Evolutionary conservation across 1,140 invertebrate species (phyloP).

Genomic region (Drosophila kohkoa): DNA sequence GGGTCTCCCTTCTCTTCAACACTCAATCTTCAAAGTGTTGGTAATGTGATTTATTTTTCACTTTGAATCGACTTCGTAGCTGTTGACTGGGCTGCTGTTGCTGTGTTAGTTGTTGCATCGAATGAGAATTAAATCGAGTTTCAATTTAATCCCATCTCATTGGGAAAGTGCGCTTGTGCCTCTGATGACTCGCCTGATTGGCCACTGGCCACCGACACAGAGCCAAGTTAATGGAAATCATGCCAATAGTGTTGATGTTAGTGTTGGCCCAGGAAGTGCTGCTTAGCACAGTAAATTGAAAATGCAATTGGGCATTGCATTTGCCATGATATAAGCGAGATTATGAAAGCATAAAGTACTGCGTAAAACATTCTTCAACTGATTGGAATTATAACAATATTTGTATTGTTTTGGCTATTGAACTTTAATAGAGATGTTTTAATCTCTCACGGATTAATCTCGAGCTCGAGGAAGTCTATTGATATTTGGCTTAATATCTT

Average conservation of each 20-base stretch:
- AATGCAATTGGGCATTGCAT: constrained; percentile 30
- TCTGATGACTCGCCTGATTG: constrained; percentile 39
- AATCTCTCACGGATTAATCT: background rate
- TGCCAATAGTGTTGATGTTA: constrained; percentile 31
- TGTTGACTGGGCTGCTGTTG: constrained; percentile 21
- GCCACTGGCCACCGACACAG: constrained; percentile 11
- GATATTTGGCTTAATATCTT: background rate
- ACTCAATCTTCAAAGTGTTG: constrained; percentile 14
- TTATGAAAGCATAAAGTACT: constrained; percentile 26
- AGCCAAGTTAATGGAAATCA: constrained; percentile 38
- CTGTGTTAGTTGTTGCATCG: constrained; percentile 5
- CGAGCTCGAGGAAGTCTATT: background rate
- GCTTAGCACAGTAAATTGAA: constrained; percentile 45
- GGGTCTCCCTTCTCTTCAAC: constrained; percentile 10
- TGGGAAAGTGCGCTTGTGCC: constrained; percentile 21
- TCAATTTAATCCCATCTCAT: constrained; percentile 31
- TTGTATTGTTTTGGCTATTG: background rate
- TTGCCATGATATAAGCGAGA: constrained; percentile 31
- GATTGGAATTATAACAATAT: too few relatives aligned
- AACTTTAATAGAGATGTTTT: too few relatives aligned
- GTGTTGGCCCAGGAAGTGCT: too few relatives aligned
- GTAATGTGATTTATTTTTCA: constrained; percentile 17
- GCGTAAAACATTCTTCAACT: too few relatives aligned
- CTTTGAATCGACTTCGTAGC: background rate
- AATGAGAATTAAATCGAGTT: constrained; percentile 49